These are phyloP conservation scores for Mareca penelope DNA, from an alignment of 2,797 vertebrate genomes.

Conservation along the genomic window DNA sequence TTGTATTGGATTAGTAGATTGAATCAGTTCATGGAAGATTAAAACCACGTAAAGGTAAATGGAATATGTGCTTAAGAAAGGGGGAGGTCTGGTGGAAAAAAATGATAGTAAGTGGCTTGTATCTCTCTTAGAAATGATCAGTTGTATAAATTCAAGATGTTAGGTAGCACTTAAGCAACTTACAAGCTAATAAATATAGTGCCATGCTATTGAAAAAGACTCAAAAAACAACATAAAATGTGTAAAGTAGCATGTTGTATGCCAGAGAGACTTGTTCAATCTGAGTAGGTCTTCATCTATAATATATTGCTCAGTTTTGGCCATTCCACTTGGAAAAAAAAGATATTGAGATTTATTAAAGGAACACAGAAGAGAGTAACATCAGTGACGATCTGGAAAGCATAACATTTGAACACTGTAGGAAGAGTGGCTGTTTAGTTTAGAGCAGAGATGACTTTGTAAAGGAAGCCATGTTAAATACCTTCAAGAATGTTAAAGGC, in stretches of 20 bases:
- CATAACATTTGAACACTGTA: background rate
- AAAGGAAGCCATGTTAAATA: background rate
- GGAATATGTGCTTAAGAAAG: background rate
- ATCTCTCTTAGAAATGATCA: background rate
- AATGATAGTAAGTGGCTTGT: background rate
- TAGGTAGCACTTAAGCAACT: background rate
- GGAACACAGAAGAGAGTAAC: background rate
- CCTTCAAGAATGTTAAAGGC: background rate
- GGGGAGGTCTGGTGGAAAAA: background rate
- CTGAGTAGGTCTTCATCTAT: background rate
- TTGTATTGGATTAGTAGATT: background rate
- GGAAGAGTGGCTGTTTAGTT: background rate
- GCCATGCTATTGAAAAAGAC: background rate
- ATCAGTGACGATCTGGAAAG: background rate
- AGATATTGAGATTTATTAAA: accelerated
- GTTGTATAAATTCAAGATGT: background rate
- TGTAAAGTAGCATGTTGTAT: background rate
- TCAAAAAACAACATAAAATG: background rate
- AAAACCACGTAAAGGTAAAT: background rate
- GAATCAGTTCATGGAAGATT: background rate
- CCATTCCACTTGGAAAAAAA: background rate
- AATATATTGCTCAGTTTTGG: background rate
- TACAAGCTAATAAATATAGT: background rate
- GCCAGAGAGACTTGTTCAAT: background rate
- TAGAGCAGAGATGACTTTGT: background rate